These are phyloP conservation scores for Pipa parva DNA, from an alignment of 2,113 vertebrate genomes.

Conservation along the genomic window DNA sequence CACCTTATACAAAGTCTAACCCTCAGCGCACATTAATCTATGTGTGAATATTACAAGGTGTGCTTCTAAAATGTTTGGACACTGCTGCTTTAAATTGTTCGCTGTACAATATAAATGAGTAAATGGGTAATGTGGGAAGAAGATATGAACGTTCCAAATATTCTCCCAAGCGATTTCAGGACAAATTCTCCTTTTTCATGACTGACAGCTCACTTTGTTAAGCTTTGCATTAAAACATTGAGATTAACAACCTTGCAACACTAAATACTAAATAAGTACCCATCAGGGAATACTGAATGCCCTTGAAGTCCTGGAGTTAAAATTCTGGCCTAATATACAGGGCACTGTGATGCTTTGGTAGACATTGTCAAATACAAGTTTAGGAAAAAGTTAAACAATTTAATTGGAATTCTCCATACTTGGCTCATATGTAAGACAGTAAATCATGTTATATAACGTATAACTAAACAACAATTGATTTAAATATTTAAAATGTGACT, in stretches of 20 bases:
- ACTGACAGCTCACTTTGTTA: conserved; percentile 17
- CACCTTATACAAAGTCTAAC: no score
- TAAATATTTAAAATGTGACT: no score
- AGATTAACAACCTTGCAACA: conserved; percentile 25
- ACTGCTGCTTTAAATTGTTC: conserved; percentile 14
- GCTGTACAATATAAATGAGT: background rate
- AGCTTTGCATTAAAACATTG: conserved; percentile 9
- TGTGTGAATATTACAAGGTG: background rate
- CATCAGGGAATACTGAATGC: conserved; percentile 28
- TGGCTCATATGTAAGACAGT: background rate
- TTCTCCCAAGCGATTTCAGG: background rate
- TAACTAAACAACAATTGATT: no score
- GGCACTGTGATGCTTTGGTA: conserved; percentile 5
- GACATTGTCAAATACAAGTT: conserved; percentile 4
- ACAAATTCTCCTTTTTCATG: conserved; percentile 15
- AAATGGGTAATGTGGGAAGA: conserved; percentile 14
- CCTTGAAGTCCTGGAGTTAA: conserved; percentile 21
- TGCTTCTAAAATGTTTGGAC: background rate
- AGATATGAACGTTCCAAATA: conserved; percentile 11
- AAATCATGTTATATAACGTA: no score
- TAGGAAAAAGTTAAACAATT: conserved; percentile 3
- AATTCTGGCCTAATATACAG: conserved; percentile 12
- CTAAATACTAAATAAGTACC: conserved; percentile 33
- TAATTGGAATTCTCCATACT: background rate
- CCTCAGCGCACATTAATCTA: background rate